Evolutionary conservation across 2,797 vertebrate species (phyloP), one percentile per base, ranked within the genome.

Genomic region (Betta splendens): DNA sequence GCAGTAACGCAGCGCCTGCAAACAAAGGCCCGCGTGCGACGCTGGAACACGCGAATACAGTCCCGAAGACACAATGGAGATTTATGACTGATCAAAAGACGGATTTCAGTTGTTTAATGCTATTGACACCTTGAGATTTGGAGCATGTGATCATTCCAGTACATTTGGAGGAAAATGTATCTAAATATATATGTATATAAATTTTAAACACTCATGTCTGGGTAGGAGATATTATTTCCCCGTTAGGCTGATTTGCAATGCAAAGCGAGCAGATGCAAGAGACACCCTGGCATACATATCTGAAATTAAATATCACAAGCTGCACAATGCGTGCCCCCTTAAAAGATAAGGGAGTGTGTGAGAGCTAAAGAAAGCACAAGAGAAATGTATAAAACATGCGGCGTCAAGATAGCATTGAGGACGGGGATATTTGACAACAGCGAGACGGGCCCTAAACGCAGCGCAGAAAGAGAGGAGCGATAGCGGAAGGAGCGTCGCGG

Each of bases 261-360:
- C 68, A 77, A 80, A 78, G 38, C 20, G 20, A 28, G 12, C 2
- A 6, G 28, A 25, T 0, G 35, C 31, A 10, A 38, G 8, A 64
- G 59, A 74, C 31, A 59, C 12, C 9, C 70, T 53, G 74, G 74
- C 73, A 55, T 32, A 72, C 67, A 68, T 79, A 84, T 80, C 76
- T 85, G 58, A 81, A 84, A 76, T 77, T 63, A 80, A 83, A 69
- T 61, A 83, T 87, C 80, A 69, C 65, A 64, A 5, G n/a, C 50
- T 45, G 52, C 47, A 72, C 64, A 69, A 66, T 52, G 54, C 58
- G 73, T 60, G 44, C 44, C 54, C 58, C 72, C n/a, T n/a, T 50
- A 65, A 67, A 57, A 75, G 83, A 84, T 77, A 77, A 74, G 60
- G 48, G 32, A 63, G 57, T 43, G 60, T 36, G 7, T 61, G 40